Evolutionary conservation across 2,888 invertebrate genomes (phyloP).

Genomic region (Cephonodes hylas): DNA sequence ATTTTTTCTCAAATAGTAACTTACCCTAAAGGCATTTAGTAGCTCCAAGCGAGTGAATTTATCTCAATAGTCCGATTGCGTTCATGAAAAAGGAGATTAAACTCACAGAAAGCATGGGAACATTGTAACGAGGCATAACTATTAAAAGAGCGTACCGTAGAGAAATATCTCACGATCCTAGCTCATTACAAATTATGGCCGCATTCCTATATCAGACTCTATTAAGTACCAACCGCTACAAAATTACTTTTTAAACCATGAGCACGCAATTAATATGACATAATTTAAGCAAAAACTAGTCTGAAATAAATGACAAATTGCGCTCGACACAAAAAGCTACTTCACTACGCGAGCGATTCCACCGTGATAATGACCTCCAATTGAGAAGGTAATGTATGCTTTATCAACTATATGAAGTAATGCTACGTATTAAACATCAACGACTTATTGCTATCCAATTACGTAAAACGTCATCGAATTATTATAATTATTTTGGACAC

Average conservation of each 20-base stretch:
- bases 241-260: slow-evolving; percentile 44
- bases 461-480: neutral
- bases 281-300: slow-evolving; percentile 62
- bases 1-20: no score
- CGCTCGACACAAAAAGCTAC: slow-evolving; percentile 45
- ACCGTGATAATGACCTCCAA: slow-evolving; percentile 25
- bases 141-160: slow-evolving; percentile 72
- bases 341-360: slow-evolving; percentile 18
- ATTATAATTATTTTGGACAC: neutral
- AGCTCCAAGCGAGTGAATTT: neutral
- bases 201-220: slow-evolving; percentile 69
- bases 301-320: slow-evolving; percentile 66
- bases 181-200: slow-evolving; percentile 79
- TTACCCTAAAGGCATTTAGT: neutral
- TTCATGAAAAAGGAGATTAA: neutral
- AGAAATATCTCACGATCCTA: slow-evolving; percentile 74
- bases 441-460: neutral
- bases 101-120: slow-evolving; percentile 66
- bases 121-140: slow-evolving; percentile 68
- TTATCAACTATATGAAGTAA: slow-evolving; percentile 9
- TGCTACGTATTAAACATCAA: slow-evolving; percentile 2
- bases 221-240: slow-evolving; percentile 36
- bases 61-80: neutral
- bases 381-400: slow-evolving; percentile 14
- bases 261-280: slow-evolving; percentile 63